Base-by-base conservation (phyloP, 2,797 vertebrate genomes). In the Pteropus rufus region DNA sequence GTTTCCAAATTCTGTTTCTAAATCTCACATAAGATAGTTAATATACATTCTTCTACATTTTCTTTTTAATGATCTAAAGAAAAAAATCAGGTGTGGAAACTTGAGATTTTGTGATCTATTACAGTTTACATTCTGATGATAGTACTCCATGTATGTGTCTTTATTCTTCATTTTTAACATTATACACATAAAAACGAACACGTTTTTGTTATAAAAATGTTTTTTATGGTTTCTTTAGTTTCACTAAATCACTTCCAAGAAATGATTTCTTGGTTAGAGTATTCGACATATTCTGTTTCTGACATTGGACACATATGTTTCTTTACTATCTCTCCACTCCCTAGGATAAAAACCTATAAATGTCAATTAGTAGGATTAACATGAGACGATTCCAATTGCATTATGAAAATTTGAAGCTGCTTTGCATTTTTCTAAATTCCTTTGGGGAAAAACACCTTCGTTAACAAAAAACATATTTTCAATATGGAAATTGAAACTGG, bases 151-250 rank as follows among this genome's bases (percentile, higher is more conserved):
- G 34, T 58, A 10, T 49, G 49, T 81, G 34, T 29, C 31, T 39
- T 94, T 44, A 23, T 44, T 64, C 65, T 69, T 86, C 44, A 41
- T 86, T 69, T 41, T 36, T 69, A 69, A 80, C 24, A 56, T 65
- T 19, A 39, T 26, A 7, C 4, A 18, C 29, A 83, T 46, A 49
- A 92, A 93, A 89, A 84, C 18, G 41, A 87, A 72, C 46, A 81
- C 24, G 34, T 72, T 91, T 62, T 96, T 93, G n/a, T 88, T 64
- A 24, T 70, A 65, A 94, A 95, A 79, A 56, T 85, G 18, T 70
- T 65, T 65, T 83, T 70, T 36, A 31, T 67, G 79, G 90, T 91
- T 62, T 83, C 65, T 73, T 69, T 49, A 64, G 44, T 56, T 91
- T 91, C 54, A 49, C 24, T 80, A 70, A 80, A 64, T 90, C 39